phyloP scores from a whole-genome alignment of 1,140 invertebrate species.

The Luehdorfia chinensis region DNA sequence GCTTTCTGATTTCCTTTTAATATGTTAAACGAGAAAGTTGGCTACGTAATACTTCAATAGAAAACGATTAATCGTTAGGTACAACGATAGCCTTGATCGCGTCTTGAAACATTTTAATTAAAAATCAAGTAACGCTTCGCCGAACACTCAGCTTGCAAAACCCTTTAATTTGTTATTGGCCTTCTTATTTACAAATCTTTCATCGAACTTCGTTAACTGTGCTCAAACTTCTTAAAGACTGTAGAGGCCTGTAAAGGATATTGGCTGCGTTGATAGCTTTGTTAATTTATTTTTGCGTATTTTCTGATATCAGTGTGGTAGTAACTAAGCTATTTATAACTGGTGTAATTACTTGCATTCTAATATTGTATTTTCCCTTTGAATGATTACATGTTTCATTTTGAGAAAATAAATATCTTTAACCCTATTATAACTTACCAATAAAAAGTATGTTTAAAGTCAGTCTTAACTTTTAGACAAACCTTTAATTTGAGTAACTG shows the following conservation, averaged over 20 bases:
- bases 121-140: constrained; percentile 57
- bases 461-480: too few relatives aligned
- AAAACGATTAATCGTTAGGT: constrained; percentile 63
- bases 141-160: constrained; percentile 60
- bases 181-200: constrained; percentile 22
- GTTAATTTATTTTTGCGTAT: neutral
- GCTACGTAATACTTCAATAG: too few relatives aligned
- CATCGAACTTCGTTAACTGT: neutral
- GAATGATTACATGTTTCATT: too few relatives aligned
- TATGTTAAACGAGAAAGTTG: too few relatives aligned
- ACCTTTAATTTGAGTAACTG: too few relatives aligned
- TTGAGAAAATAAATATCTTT: too few relatives aligned
- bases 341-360: too few relatives aligned
- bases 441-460: too few relatives aligned
- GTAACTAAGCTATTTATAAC: too few relatives aligned
- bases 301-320: neutral
- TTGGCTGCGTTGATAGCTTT: neutral
- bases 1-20: too few relatives aligned
- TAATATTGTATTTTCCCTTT: too few relatives aligned
- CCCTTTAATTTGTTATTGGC: constrained; percentile 47
- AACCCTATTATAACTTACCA: too few relatives aligned
- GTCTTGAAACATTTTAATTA: constrained; percentile 64
- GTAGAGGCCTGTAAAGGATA: neutral
- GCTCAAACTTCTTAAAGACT: neutral
- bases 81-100: constrained; percentile 47